Base-by-base conservation (phyloP, 2,797 vertebrate genomes). In the Lithobates sylvaticus region DNA sequence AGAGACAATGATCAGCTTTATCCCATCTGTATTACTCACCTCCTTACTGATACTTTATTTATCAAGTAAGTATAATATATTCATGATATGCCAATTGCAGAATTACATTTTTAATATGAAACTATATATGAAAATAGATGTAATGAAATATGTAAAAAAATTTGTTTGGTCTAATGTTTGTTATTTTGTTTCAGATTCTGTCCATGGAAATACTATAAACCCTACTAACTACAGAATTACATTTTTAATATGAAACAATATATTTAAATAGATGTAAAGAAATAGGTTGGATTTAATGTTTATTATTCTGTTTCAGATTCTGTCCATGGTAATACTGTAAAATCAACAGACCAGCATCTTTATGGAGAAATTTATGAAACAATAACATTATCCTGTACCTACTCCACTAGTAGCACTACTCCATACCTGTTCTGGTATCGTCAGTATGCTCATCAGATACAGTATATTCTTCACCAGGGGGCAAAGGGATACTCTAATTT, bases 361-460 rank as follows among this genome's bases (percentile, higher is more conserved):
- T 27, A 18, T 42, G 23, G 15, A 39, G 76, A 78, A 72, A 47
- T 71, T 71, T 76, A 50, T 32, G 58, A 21, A 32, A 18, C 54
- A 32, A 47, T 84, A 13, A 61, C 34, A 70, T 10, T 84, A 23
- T 78, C 76, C 67, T 84, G 83, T 23, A 13, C 50, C 54, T 84
- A 84, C 15, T 34, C 54, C 75, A 64, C 39, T 26, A 70, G 32
- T 6, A 12, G 5, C 36, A 10, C 13, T 15, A 1, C 65, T 47
- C 34, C 16, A 16, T 70, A 84, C 29, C 21, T 84, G 3, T 39
- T 27, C 29, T 84, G 82, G 82, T 84, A 84, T 42, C 74, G 73
- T 8, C 82, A 84, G 16, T 69, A 84, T 58, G 23, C 73, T n/a
- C 21, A 75, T 65, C 34, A 32, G 27, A 47, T 67, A 54, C 75